These are phyloP conservation scores for Popillia japonica DNA, from an alignment of 1,140 invertebrate genomes.

Conservation along the genomic window DNA sequence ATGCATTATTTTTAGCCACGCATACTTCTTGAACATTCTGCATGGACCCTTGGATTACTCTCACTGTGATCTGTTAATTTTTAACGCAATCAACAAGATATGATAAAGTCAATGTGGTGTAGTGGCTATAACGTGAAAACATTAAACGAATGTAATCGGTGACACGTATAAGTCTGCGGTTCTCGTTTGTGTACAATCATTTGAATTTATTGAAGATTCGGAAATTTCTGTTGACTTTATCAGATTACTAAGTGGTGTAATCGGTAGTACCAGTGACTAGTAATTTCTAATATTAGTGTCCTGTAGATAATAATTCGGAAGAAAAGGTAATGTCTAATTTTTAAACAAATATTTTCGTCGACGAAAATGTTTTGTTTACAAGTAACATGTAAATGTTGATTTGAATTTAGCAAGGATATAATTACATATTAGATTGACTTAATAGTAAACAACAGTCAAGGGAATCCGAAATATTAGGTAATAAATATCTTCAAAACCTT, in stretches of 20 bases:
- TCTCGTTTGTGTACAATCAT: neutral
- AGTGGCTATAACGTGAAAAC: neutral
- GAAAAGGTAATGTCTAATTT: slow-evolving; percentile 4
- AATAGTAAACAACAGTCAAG: no score
- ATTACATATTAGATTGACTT: no score
- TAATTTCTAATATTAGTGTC: neutral
- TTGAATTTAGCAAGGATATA: no score
- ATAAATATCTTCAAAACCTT: no score
- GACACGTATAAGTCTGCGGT: neutral
- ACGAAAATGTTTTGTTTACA: no score
- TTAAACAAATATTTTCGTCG: neutral
- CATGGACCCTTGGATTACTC: neutral
- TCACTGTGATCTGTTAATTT: neutral
- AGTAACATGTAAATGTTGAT: no score
- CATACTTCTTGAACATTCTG: neutral
- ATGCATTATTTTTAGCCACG: neutral
- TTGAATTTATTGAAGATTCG: neutral
- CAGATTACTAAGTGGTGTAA: neutral
- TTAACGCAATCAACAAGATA: neutral
- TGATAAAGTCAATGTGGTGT: neutral
- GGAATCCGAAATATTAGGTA: no score
- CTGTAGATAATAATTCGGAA: neutral
- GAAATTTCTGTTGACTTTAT: neutral
- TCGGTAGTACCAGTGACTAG: neutral
- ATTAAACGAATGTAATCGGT: neutral